phyloP scores from a whole-genome alignment of 2,888 invertebrate genomes.

The Galerucella nymphaeae region DNA sequence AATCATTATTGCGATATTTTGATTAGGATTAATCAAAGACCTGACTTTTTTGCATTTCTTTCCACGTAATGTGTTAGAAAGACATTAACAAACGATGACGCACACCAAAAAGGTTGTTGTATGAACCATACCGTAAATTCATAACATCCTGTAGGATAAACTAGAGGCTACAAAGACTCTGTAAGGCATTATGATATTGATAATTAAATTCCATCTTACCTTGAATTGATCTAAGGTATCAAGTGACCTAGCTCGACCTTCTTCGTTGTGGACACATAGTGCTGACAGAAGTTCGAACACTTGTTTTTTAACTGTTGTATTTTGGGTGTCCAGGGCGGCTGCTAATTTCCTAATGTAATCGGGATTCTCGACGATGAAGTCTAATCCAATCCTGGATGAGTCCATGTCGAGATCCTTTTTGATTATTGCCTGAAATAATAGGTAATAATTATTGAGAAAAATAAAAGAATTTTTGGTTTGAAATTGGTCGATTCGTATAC shows the following conservation, averaged over 20 bases:
- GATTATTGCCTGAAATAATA: conserved; percentile 40
- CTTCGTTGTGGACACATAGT: conserved; percentile 91
- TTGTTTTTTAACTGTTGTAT: conserved; percentile 94
- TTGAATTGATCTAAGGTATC: conserved; percentile 93
- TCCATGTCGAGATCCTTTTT: conserved; percentile 71
- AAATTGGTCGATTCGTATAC: not conserved
- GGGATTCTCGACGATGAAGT: conserved; percentile 93
- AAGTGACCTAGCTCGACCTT: conserved; percentile 87
- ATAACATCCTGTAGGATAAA: too few relatives aligned
- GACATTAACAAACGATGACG: too few relatives aligned
- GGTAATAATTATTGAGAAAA: not conserved
- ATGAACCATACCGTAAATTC: too few relatives aligned
- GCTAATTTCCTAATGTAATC: conserved; percentile 92
- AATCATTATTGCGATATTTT: too few relatives aligned
- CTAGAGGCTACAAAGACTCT: too few relatives aligned
- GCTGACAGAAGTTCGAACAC: conserved; percentile 95
- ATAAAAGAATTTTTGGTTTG: not conserved
- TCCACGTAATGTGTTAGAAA: too few relatives aligned
- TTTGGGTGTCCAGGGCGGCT: conserved; percentile 91
- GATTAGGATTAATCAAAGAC: too few relatives aligned
- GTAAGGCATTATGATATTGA: not conserved
- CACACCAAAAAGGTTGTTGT: too few relatives aligned
- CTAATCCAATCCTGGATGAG: conserved; percentile 87
- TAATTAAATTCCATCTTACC: conserved; percentile 67
- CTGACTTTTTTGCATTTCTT: too few relatives aligned